Base-by-base conservation (phyloP, 2,888 invertebrate genomes). In the Labia minor region DNA sequence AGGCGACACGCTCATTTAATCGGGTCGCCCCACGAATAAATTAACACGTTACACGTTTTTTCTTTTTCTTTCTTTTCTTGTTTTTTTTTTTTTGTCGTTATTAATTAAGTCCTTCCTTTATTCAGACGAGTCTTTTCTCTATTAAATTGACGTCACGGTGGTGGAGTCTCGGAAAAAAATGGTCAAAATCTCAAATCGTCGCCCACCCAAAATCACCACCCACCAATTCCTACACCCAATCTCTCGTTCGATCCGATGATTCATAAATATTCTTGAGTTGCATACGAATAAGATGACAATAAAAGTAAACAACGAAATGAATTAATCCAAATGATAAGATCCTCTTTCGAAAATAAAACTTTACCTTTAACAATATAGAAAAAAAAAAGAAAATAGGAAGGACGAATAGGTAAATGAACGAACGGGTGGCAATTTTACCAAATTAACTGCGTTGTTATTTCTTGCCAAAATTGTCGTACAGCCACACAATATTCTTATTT, bases 11-110 rank as follows among this genome's bases (percentile, higher is more conserved):
- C 49, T 49, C 49, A 49, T 49, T 49, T 49, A 49, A 49, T n/a
- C 49, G 49, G 16, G 49, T 49, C 49, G 49, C 49, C 49, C 16
- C 49, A 49, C 49, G 49, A 49, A 49, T 49, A 49, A 49, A 49
- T 49, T 49, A 49, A 49, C 49, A 49, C 49, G 49, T 49, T 49
- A 49, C 49, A 49, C 49, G 49, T 16, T 49, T 49, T 49, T 49
- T 49, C n/a, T 33, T 11, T 33, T 33, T 33, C 11, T 33, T 33
- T n/a, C n/a, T n/a, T n/a, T n/a, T n/a, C n/a, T n/a, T n/a, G n/a
- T n/a, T n/a, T n/a, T n/a, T n/a, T n/a, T n/a, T n/a, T n/a, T n/a
- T n/a, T n/a, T n/a, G n/a, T 49, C 14, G 14, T 49, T 49, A 49
- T 49, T 49, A 49, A 49, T 49, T 49, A 49, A 49, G 49, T 16